These are phyloP conservation scores for Pelvicachromis taeniatus DNA, from an alignment of 2,113 vertebrate species.

Conservation along the genomic window DNA sequence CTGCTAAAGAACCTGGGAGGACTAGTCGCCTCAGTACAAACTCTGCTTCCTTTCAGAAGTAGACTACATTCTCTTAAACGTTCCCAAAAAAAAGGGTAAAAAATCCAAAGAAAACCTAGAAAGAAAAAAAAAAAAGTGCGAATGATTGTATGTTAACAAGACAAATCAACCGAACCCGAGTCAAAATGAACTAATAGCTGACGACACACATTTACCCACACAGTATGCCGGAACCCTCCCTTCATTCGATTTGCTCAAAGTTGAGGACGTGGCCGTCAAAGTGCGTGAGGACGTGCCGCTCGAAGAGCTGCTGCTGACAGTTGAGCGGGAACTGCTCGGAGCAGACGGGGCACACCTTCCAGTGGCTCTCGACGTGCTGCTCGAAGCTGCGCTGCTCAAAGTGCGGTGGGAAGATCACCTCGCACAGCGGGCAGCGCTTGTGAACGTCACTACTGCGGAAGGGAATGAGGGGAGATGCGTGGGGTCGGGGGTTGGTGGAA, in stretches of 20 bases:
- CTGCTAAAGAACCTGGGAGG: background rate
- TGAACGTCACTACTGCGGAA: constrained; percentile 78
- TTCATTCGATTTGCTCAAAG: constrained; percentile 78
- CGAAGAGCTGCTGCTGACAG: constrained; percentile 89
- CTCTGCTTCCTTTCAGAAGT: background rate
- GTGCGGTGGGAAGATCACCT: constrained; percentile 94
- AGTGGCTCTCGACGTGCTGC: constrained; percentile 96
- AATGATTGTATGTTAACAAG: constrained; percentile 35
- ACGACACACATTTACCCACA: constrained; percentile 10
- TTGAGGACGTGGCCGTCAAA: constrained; percentile 92
- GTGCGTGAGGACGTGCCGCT: constrained; percentile 94
- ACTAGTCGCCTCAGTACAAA: background rate
- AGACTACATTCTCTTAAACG: constrained; percentile 34
- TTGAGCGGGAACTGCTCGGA: constrained; percentile 93
- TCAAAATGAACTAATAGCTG: constrained; percentile 7
- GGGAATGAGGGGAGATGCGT: background rate
- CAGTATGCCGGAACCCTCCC: background rate
- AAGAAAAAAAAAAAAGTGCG: constrained; percentile 2
- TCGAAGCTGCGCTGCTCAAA: constrained; percentile 96
- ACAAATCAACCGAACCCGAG: constrained; percentile 5
- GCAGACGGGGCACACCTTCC: constrained; percentile 98
- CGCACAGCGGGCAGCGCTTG: constrained; percentile 93
- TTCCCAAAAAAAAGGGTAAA: background rate
- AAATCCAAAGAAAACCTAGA: background rate
- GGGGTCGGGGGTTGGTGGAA: background rate